phyloP scores from a whole-genome alignment of 2,888 invertebrate species.

The Pterostichus madidus region DNA sequence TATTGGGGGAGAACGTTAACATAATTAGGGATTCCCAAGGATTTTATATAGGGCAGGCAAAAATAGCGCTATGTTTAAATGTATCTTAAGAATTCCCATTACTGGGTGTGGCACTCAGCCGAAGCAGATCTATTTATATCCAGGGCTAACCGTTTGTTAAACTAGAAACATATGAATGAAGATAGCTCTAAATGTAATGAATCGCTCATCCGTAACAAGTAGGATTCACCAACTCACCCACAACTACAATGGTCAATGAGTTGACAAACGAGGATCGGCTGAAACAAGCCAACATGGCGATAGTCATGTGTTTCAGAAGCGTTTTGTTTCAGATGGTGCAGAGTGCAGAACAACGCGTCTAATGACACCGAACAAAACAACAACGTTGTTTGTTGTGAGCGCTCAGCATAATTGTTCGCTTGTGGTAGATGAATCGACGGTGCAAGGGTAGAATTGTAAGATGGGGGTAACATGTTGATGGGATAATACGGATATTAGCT shows the following conservation, averaged over 20 bases:
- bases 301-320: conserved; percentile 16
- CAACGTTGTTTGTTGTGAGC: conserved; percentile 56
- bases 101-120: too few species aligned
- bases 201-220: not conserved
- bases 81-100: too few species aligned
- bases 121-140: too few species aligned
- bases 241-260: conserved; percentile 35
- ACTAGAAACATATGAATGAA: too few species aligned
- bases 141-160: too few species aligned
- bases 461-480: conserved; percentile 1
- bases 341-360: conserved; percentile 32
- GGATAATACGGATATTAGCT: conserved; percentile 32
- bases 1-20: not conserved
- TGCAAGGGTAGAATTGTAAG: conserved; percentile 13
- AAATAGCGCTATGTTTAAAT: too few species aligned
- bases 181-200: not conserved
- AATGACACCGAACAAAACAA: conserved; percentile 57
- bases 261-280: conserved; percentile 19
- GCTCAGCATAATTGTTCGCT: conserved; percentile 51
- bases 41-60: too few species aligned
- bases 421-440: conserved; percentile 23
- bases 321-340: conserved; percentile 41
- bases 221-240: not conserved
- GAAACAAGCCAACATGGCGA: not conserved
- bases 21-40: too few species aligned